Evolutionary conservation across 2,888 invertebrate genomes (phyloP).

Genomic region (Dolichopus griseipennis): DNA sequence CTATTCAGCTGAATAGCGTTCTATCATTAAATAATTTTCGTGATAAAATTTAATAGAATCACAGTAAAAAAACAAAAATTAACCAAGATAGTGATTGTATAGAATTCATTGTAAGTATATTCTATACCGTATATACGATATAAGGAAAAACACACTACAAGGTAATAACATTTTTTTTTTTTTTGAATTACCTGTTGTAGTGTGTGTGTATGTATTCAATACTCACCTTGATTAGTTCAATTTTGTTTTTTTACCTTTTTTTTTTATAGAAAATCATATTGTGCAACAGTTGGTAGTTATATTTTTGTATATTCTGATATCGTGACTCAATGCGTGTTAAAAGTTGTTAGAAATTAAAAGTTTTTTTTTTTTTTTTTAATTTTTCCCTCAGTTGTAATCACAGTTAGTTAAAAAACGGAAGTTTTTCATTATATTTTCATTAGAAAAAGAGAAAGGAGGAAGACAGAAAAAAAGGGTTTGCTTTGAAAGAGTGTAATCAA

Average conservation of each 20-base stretch:
- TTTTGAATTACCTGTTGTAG: no score
- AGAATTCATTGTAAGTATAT: no score
- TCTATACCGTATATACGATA: no score
- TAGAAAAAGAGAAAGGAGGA: background rate
- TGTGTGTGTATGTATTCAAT: no score
- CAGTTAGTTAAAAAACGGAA: background rate
- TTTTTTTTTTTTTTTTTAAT: background rate
- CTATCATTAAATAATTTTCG: background rate
- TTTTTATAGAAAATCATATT: background rate
- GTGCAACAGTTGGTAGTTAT: constrained; percentile 4
- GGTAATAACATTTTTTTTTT: no score
- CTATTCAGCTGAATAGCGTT: background rate
- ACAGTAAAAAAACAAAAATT: no score
- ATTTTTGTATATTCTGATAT: background rate
- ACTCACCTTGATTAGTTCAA: no score
- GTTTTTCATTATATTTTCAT: background rate
- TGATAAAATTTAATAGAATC: constrained; percentile 1
- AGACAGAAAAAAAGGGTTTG: background rate
- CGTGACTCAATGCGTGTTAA: constrained; percentile 4
- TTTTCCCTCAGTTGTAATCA: background rate
- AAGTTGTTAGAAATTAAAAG: background rate
- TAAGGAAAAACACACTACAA: no score
- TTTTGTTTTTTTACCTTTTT: no score
- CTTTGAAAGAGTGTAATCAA: background rate
- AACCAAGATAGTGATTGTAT: no score